Evolutionary conservation across 2,113 vertebrate species (phyloP), one percentile per base, ranked within the genome.

Genomic region (Clarias magur): DNA sequence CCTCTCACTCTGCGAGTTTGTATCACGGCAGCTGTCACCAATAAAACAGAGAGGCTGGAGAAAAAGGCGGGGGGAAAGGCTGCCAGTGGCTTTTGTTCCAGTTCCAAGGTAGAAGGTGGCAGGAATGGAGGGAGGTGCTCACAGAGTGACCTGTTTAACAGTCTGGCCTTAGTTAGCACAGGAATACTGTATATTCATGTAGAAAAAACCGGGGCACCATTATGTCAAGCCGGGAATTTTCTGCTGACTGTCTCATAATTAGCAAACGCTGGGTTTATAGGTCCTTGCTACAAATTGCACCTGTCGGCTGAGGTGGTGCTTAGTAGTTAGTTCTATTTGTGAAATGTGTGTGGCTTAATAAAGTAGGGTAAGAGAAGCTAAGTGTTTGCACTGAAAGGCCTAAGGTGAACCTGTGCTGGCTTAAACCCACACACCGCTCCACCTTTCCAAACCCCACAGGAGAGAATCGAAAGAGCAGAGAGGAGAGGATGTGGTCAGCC

Each of bases 21-120:
- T 95, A 95, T 94, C 85, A 82, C 93, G 90, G 94, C 95, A 96
- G 95, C 95, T 96, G 95, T 95, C 95, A 96, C 94, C 95, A 93
- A 94, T 95, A 94, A 95, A 95, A 95, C 90, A 91, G 93, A 95
- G 92, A 94, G 85, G 92, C 89, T 85, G 93, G 93, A 92, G 88
- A 21, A 86, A 89, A 92, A 92, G 90, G 67, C 42, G 83, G 83
- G 84, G 84, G 59, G 82, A 68, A 62, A 60, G 76, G 82, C 85
- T 85, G 83, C 67, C 62, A 80, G 68, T 92, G 90, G 95, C 93
- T 95, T 94, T 94, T 95, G 94, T 95, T 94, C 92, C 90, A 89
- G 88, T 92, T 94, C 92, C 91, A 93, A 91, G 92, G 91, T 91
- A 91, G 92, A 91, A 89, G 93, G 90, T 92, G 93, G 92, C 54